These are phyloP conservation scores for Corythornis cristatus DNA, from an alignment of 2,113 vertebrate genomes.

Conservation along the genomic window DNA sequence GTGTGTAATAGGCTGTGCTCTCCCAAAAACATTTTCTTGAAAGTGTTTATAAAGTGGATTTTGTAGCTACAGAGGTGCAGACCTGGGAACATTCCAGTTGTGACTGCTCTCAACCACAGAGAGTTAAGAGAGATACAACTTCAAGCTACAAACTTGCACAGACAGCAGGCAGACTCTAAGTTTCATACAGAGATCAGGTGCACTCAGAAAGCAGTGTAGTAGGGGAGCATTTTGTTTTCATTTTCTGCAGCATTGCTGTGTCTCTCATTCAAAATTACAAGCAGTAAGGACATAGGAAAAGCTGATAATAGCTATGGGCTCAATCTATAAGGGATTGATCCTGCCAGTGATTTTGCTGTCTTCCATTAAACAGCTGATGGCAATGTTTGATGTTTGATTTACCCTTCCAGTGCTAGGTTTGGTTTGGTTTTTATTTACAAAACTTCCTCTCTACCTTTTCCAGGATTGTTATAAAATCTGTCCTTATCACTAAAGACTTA, in stretches of 20 bases:
- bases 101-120: not conserved
- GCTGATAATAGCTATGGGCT: slow-evolving; percentile 43
- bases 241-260: not conserved
- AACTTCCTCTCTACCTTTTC: not conserved
- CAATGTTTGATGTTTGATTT: not conserved
- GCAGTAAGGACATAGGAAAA: slow-evolving; percentile 15
- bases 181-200: not conserved
- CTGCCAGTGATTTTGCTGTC: not conserved
- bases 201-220: rapidly evolving
- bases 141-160: rapidly evolving
- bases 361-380: not conserved
- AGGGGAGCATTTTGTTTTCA: not conserved
- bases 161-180: not conserved
- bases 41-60: not conserved
- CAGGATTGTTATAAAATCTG: not conserved
- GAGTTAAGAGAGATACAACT: not conserved
- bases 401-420: not conserved
- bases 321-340: slow-evolving; percentile 28
- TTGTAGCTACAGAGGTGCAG: not conserved
- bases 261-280: not conserved
- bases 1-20: not conserved
- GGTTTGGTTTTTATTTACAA: not conserved
- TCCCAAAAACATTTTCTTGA: not conserved
- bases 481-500: not conserved
- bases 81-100: not conserved